Base-by-base conservation (phyloP, 2,113 vertebrate genomes). In the Sula dactylatra region DNA sequence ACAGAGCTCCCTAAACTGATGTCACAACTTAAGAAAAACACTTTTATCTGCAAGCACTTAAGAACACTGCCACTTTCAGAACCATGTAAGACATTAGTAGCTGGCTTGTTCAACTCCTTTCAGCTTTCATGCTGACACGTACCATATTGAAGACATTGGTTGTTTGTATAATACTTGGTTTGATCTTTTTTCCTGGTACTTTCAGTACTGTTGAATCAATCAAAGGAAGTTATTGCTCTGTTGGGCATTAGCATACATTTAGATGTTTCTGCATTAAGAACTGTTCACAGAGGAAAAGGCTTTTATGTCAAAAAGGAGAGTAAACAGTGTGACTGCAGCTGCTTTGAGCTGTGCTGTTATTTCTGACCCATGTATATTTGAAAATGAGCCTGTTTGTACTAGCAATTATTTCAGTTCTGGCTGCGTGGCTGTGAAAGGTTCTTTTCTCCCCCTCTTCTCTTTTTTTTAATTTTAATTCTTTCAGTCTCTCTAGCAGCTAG, bases 131-230 rank as follows among this genome's bases (percentile, higher is more conserved):
- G 86, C 94, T 94, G 90, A 95, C 65, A 52, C 7, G 4, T 88
- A 91, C 94, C 87, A 82, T 88, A 87, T 85, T 92, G 89, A 88
- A 91, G 95, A 71, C 67, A 49, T 92, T 38, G 44, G 58, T 90
- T 95, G 92, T 96, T 98, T 97, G 96, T 98, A 79, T 95, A 94
- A 93, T 90, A 76, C 52, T 58, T 49, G 88, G 96, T 97, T 98
- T 97, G 97, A 97, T 97, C 97, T 97, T 97, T 95, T 90, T 89
- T 58, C 7, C 31, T 94, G 56, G 82, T 91, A 84, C 88, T 97
- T 98, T 96, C 86, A 76, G 97, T 91, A 49, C 94, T 95, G 96
- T 86, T 94, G 95, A 97, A 97, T 98, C 97, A 98, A 97, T 98
- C 98, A 98, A 93, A 97, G 91, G 92, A 96, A 95, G 90, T 97